Evolutionary conservation across 2,797 vertebrate genomes (phyloP).

Genomic region (Momotus momota): DNA sequence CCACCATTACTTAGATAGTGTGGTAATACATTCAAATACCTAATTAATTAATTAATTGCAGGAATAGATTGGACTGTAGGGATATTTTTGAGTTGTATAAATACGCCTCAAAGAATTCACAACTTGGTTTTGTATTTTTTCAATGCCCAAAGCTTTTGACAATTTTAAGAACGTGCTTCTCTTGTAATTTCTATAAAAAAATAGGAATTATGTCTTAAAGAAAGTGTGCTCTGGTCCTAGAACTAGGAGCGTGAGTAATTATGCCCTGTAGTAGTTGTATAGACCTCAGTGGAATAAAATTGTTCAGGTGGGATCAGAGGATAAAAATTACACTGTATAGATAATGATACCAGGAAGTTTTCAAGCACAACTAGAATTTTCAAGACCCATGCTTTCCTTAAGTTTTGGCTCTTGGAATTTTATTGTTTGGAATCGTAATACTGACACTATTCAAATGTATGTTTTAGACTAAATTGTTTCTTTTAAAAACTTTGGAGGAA

Average conservation of each 20-base stretch:
- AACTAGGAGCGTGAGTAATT: not conserved
- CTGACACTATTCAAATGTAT: not conserved
- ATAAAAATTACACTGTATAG: not conserved
- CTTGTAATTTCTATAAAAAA: no score
- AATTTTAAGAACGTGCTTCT: not conserved
- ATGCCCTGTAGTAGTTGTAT: not conserved
- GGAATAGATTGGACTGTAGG: not conserved
- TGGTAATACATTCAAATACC: not conserved
- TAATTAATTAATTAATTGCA: not conserved
- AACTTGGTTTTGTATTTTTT: not conserved
- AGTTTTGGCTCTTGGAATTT: not conserved
- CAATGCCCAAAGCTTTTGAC: not conserved
- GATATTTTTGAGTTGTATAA: not conserved
- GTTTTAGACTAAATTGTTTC: slow-evolving; percentile 1
- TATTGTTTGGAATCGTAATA: not conserved
- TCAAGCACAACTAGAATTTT: not conserved
- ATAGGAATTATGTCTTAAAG: not conserved
- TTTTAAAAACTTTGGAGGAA: not conserved
- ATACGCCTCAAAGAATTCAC: not conserved
- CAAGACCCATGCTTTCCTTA: not conserved
- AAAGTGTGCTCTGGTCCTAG: not conserved
- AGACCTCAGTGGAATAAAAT: not conserved
- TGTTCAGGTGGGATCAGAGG: not conserved
- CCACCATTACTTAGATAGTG: not conserved
- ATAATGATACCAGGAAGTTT: not conserved